A percentile compares a stretch with the other conserved stretches of the same genome.
These are phyloP conservation scores for Mus spretus DNA, from an alignment of 2,797 vertebrate species.

Conservation along the genomic window DNA sequence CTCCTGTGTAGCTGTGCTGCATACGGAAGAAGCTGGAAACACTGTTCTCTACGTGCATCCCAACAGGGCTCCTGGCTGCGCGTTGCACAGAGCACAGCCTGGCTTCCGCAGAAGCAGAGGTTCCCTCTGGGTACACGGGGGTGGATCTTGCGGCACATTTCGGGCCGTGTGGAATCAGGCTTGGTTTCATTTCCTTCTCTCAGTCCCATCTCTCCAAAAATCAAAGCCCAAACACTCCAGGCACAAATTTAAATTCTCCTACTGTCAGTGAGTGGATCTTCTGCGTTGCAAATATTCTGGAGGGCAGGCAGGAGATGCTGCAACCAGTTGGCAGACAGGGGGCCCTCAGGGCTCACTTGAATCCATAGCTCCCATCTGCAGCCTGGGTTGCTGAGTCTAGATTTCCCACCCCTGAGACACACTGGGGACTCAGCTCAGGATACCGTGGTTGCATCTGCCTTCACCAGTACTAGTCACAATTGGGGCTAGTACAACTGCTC, in stretches of 20 bases:
- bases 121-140: neutral
- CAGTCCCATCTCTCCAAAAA: neutral
- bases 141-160: neutral
- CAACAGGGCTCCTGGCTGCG: neutral
- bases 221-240: neutral
- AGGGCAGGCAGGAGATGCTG: neutral
- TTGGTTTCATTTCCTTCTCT: neutral
- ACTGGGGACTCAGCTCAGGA: neutral
- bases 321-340: neutral
- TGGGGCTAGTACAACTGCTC: neutral
- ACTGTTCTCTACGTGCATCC: neutral
- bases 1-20: too few relatives aligned
- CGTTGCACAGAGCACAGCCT: neutral
- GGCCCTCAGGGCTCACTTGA: neutral
- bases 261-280: neutral
- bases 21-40: rapidly evolving
- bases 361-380: neutral
- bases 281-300: neutral
- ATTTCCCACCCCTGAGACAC: neutral
- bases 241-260: slow-evolving; percentile 63
- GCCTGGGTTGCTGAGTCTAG: neutral
- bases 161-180: neutral
- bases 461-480: neutral
- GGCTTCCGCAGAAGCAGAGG: neutral
- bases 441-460: neutral